A percentile compares a stretch with the other conserved stretches of the same genome.
Evolutionary conservation across 2,888 invertebrate species (phyloP).

Genomic region (Pemphredon lugubris): DNA sequence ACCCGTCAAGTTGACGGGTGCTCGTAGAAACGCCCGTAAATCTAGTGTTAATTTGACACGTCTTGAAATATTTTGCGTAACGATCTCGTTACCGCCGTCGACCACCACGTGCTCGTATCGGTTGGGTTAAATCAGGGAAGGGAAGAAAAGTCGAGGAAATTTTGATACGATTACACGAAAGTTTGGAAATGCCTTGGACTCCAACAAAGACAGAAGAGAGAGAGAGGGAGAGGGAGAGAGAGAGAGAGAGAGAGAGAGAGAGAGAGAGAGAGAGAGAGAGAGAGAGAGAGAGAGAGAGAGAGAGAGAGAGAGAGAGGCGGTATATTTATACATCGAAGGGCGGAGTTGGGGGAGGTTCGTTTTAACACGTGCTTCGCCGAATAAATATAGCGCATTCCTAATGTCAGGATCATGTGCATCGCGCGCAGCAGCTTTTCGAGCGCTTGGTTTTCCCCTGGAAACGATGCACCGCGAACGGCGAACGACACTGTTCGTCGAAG

Average conservation of each 20-base stretch:
- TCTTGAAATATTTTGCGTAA: no score
- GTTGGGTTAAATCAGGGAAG: no score
- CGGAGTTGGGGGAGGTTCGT: slow-evolving; percentile 16
- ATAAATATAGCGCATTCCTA: slow-evolving; percentile 45
- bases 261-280: background rate
- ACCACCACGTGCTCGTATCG: no score
- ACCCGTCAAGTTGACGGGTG: no score
- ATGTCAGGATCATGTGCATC: slow-evolving; percentile 40
- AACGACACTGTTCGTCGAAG: background rate
- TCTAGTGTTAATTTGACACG: no score
- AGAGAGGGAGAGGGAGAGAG: background rate
- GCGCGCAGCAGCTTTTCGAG: background rate
- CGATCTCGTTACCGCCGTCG: no score
- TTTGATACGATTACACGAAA: slow-evolving; percentile 4
- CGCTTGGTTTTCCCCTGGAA: background rate
- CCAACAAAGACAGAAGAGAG: slow-evolving; percentile 10
- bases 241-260: background rate
- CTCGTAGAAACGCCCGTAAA: no score
- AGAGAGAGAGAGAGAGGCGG: background rate
- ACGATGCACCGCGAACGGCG: background rate
- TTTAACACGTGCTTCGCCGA: slow-evolving; percentile 32
- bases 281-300: background rate
- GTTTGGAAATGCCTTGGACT: background rate
- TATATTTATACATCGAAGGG: slow-evolving; percentile 42
- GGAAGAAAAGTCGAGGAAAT: no score